Evolutionary conservation across 1,140 invertebrate genomes (phyloP), one percentile per base, ranked within the genome.

Genomic region (Centruroides vittatus): DNA sequence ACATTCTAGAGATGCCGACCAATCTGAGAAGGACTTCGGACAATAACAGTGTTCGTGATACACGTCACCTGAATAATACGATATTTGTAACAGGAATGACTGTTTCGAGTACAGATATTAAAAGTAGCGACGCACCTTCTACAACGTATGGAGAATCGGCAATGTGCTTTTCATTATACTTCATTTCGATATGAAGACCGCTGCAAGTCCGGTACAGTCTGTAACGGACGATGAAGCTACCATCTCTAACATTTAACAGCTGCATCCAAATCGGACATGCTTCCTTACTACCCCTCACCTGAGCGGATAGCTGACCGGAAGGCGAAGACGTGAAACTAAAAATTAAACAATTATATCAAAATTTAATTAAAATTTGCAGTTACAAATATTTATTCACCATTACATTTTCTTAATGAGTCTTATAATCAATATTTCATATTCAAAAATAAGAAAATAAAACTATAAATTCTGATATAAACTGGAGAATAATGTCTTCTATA

Each of bases 21-120:
- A 92, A 2, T 77, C 68, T 35, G 80, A 66, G 7, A 87, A 68
- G 55, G 81, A 76, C 65, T 78, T 71, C 50, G 90, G 89, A 73
- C 93, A 96, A 65, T 86, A 75, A 75, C 93, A 96, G 61, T 86
- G 82, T 67, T 94, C 92, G 67, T 87, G 80, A 69, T 86, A 84
- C 41, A 91, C 75, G 75, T 41, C 67, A 11, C 62, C 62, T 64
- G 36, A 68, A 35, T 69, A 65, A 61, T 69, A 72, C 12, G 70
- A 70, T 72, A 60, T 23, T 23, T 23, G 23, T 23, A 23, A 2
- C 2, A 2, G 2, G 23, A 23, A 23, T 23, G 23, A 23, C 23
- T 23, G 23, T 23, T 23, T 23, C 23, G 23, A 23, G 2, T 23
- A 23, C 23, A 23, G 23, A 23, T 23, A 23, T 23, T 23, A 1